Conservation (phyloP, 2,888 invertebrate species). For the Lamproptera curius region DNA sequence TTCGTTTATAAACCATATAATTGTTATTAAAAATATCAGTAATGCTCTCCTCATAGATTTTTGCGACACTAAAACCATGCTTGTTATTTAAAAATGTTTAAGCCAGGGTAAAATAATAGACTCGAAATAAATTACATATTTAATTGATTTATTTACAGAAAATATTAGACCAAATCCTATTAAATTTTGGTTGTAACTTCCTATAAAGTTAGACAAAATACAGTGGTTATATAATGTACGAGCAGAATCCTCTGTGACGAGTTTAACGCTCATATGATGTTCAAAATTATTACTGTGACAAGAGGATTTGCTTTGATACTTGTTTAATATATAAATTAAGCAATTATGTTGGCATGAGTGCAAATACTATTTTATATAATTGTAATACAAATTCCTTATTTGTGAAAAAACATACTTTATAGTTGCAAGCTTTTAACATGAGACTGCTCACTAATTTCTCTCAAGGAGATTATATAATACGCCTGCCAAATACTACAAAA, state of each 20-base stretch:
- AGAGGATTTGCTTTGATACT: conserved; percentile 48
- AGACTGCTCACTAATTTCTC: conserved; percentile 35
- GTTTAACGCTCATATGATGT: conserved; percentile 5
- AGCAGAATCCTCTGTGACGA: conserved; percentile 48
- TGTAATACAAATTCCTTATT: conserved; percentile 63
- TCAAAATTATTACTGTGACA: conserved; percentile 20
- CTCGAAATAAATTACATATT: conserved; percentile 65
- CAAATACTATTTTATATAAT: conserved; percentile 60
- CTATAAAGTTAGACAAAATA: conserved; percentile 62
- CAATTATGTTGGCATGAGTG: conserved; percentile 57
- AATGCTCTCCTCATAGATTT: too few relatives aligned
- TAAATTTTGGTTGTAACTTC: conserved; percentile 57
- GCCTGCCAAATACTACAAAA: conserved; percentile 6
- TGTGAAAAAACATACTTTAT: conserved; percentile 44
- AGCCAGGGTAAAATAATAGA: too few relatives aligned
- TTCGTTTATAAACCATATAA: too few relatives aligned
- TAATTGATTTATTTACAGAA: conserved; percentile 76
- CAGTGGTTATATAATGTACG: conserved; percentile 46
- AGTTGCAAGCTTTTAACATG: conserved; percentile 53
- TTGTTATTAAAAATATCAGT: too few relatives aligned
- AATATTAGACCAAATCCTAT: conserved; percentile 72
- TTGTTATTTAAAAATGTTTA: too few relatives aligned
- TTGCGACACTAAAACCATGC: too few relatives aligned
- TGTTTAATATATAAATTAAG: conserved; percentile 48
- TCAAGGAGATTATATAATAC: conserved; percentile 36